Evolutionary conservation across 2,113 vertebrate genomes (phyloP), one percentile per base, ranked within the genome.

Genomic region (Symphodus melops): DNA sequence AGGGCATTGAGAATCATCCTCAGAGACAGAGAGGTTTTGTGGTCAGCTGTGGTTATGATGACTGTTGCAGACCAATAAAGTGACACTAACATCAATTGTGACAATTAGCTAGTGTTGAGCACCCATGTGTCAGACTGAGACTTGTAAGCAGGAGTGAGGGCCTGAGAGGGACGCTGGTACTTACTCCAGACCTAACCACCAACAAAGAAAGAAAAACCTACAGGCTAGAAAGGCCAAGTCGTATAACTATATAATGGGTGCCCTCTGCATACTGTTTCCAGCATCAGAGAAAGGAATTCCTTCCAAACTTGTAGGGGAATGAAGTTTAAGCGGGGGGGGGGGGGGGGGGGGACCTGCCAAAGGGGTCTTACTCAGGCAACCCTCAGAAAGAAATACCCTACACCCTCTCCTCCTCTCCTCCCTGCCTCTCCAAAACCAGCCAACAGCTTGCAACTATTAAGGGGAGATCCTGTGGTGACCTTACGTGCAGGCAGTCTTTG

Each of bases 361-460:
- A 87, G 74, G 77, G 75, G 56, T 69, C 44, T 79, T 57, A 56
- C 67, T 39, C 82, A 88, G 88, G 77, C 84, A 75, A 87, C 78
- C 80, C 83, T 86, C 83, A 66, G 70, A 84, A 80, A 88, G 72
- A 75, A 25, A 85, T 42, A 73, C 81, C 84, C 79, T 67, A 75
- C 77, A 70, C 70, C 81, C 81, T 68, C 48, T 62, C 77, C 77
- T 73, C 79, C 80, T 75, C 70, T 83, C 75, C 62, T 80, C 81
- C 65, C 84, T 79, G 82, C 83, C 65, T 88, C 76, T 88, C 72
- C 73, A 88, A 87, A 89, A 84, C 88, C 72, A 76, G 88, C 91
- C 88, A 92, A 91, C 94, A 94, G 92, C 93, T 94, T 94, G 92
- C 79, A 93, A 88, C 91, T 86, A 94, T 94, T 94, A 94, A 90